phyloP scores from a whole-genome alignment of 2,888 invertebrate species.

The Acholoe squamosa region DNA sequence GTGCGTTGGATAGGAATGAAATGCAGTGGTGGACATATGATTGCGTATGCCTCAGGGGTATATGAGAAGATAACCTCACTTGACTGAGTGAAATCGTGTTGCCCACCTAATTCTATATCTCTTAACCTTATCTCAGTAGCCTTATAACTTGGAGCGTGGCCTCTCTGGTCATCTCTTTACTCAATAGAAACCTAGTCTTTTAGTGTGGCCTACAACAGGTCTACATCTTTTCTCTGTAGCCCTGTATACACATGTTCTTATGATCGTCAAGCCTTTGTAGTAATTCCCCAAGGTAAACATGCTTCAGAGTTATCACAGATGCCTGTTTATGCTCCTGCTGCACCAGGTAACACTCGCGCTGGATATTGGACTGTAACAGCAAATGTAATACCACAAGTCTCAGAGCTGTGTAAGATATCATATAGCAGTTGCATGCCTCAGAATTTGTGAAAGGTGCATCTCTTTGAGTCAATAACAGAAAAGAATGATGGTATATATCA shows the following conservation, averaged over 20 bases:
- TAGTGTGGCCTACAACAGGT: neutral
- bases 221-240: conserved; percentile 18
- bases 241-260: conserved; percentile 1
- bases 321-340: too few relatives aligned
- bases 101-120: conserved; percentile 52
- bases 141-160: neutral
- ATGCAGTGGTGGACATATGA: neutral
- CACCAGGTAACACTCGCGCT: too few relatives aligned
- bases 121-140: conserved; percentile 49
- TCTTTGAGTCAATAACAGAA: too few relatives aligned
- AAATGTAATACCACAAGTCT: too few relatives aligned
- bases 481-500: too few relatives aligned
- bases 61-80: conserved; percentile 9
- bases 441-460: too few relatives aligned
- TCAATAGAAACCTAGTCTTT: conserved; percentile 11
- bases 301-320: too few relatives aligned
- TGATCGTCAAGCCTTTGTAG: neutral
- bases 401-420: too few relatives aligned
- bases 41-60: conserved; percentile 38
- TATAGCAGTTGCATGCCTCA: too few relatives aligned
- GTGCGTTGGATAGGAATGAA: neutral
- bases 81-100: conserved; percentile 10
- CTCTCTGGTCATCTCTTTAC: conserved; percentile 12
- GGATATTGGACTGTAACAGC: too few relatives aligned
- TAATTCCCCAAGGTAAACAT: too few relatives aligned